Conservation (phyloP, 2,797 vertebrate genomes). For the Novumbra hubbsi region DNA sequence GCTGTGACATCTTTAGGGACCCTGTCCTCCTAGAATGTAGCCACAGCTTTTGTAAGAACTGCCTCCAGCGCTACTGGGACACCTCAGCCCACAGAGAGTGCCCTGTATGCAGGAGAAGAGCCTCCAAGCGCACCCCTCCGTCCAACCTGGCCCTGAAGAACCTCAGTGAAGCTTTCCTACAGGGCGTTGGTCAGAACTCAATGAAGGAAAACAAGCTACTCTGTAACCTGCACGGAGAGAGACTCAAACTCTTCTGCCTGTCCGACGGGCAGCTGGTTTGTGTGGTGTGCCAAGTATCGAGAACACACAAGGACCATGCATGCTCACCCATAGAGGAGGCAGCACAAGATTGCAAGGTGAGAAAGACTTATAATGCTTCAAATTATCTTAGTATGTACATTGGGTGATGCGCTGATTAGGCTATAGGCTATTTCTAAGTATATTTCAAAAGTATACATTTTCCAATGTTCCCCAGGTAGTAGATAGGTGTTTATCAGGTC, state of each 20-base stretch:
- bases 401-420: not conserved
- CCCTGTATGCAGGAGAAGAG: constrained; percentile 70
- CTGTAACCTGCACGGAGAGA: constrained; percentile 68
- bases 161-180: constrained; percentile 66
- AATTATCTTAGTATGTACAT: constrained; percentile 12
- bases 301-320: constrained; percentile 68
- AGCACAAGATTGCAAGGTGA: constrained; percentile 64
- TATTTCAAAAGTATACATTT: not conserved
- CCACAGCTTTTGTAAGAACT: constrained; percentile 77
- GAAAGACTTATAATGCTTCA: not conserved
- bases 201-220: constrained; percentile 31
- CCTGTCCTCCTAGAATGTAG: constrained; percentile 74
- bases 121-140: constrained; percentile 53
- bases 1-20: constrained; percentile 74
- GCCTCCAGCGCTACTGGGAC: constrained; percentile 68
- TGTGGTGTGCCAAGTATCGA: constrained; percentile 72
- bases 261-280: constrained; percentile 73
- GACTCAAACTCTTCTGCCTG: constrained; percentile 73
- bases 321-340: constrained; percentile 69
- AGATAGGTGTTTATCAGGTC: not conserved
- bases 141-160: constrained; percentile 76
- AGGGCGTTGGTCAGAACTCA: constrained; percentile 40
- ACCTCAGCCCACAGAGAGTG: constrained; percentile 52
- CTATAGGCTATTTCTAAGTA: constrained; percentile 18
- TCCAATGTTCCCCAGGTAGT: constrained; percentile 18